Conservation (phyloP, 1,140 invertebrate species). For the Psix sp. region DNA sequence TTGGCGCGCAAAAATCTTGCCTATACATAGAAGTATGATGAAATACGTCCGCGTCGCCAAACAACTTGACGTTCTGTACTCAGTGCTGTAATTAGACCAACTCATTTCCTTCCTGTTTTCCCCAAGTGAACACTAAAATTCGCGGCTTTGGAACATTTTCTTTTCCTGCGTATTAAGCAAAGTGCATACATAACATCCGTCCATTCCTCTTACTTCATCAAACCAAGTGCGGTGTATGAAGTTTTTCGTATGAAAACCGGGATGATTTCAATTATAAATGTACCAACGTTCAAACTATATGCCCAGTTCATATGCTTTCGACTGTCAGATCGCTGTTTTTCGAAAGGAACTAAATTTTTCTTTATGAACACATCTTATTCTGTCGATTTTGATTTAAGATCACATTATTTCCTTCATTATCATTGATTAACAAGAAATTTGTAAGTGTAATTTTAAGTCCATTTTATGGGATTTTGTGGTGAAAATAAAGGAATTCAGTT, state of each 20-base stretch:
- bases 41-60: slow-evolving; percentile 31
- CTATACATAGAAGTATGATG: slow-evolving; percentile 12
- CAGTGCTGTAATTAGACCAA: slow-evolving; percentile 52
- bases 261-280: slow-evolving; percentile 53
- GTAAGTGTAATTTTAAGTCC: too few relatives aligned
- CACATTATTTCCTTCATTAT: too few relatives aligned
- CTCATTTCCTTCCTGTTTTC: slow-evolving; percentile 44
- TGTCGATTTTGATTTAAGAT: too few relatives aligned
- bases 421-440: too few relatives aligned
- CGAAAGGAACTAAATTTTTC: too few relatives aligned
- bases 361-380: too few relatives aligned
- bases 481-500: too few relatives aligned
- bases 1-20: slow-evolving; percentile 28
- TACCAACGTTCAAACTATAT: too few relatives aligned
- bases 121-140: slow-evolving; percentile 49
- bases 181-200: slow-evolving; percentile 44
- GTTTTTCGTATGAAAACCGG: slow-evolving; percentile 36
- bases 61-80: slow-evolving; percentile 19
- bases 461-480: too few relatives aligned
- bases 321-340: too few relatives aligned
- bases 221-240: slow-evolving; percentile 33
- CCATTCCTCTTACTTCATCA: slow-evolving; percentile 27
- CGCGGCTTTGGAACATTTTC: slow-evolving; percentile 36
- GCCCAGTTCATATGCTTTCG: too few relatives aligned
- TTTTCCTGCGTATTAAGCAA: slow-evolving; percentile 46